Percentiles rank a stretch among this genome's conserved stretches.
phyloP scores from a whole-genome alignment of 2,888 invertebrate genomes.

The Torymus aiolomorphi region DNA sequence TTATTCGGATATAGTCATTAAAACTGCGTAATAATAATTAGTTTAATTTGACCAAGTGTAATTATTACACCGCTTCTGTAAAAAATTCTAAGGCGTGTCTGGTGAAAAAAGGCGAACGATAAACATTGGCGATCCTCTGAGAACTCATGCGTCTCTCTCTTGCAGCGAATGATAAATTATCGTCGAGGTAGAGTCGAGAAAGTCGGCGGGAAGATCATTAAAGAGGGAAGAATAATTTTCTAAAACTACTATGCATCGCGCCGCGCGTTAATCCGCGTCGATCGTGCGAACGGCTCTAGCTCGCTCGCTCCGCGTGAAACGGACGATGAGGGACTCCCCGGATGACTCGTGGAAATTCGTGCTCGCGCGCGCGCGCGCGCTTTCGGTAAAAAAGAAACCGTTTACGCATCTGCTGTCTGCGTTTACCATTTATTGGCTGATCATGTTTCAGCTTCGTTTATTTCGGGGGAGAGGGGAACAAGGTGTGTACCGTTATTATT shows the following conservation, averaged over 20 bases:
- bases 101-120: constrained; percentile 12
- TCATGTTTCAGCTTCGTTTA: constrained; percentile 23
- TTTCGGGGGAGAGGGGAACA: no score
- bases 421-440: constrained; percentile 41
- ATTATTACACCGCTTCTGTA: not conserved
- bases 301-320: constrained; percentile 59
- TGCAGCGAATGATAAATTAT: constrained; percentile 37
- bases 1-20: no score
- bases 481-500: not conserved
- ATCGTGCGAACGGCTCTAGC: constrained; percentile 61
- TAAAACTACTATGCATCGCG: constrained; percentile 56
- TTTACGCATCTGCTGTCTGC: constrained; percentile 50
- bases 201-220: constrained; percentile 55
- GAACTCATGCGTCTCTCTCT: no score
- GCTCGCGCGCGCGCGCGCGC: not conserved
- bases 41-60: no score
- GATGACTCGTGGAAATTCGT: constrained; percentile 53
- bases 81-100: not conserved
- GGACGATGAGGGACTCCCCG: constrained; percentile 56
- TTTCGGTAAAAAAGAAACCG: constrained; percentile 26
- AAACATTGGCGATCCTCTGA: constrained; percentile 18
- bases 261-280: constrained; percentile 55
- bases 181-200: constrained; percentile 45
- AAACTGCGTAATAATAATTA: no score
- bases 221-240: constrained; percentile 54